Evolutionary conservation across 2,888 invertebrate species (phyloP), one percentile per base, ranked within the genome.

Genomic region (Microctonus brassicae): DNA sequence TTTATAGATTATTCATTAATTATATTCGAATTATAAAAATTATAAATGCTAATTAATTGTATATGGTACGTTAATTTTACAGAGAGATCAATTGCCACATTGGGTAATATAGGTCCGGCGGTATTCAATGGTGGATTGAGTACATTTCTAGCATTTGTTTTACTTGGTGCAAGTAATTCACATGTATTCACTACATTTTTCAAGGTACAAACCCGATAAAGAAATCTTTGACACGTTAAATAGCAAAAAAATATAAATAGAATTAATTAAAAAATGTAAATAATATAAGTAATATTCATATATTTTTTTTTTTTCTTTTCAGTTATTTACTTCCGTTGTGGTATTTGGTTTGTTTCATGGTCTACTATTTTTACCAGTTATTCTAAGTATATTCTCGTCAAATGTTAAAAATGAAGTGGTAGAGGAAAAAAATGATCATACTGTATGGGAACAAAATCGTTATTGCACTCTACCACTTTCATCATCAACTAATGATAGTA

Each of bases 161-260:
- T 90, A 39, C 79, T 90, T 52, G 86, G 87, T 29, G 86, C 84
- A 69, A 89, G 89, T 55, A 86, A 86, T 72, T 89, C 90, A 42
- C 89, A 89, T 81, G 85, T 90, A 33, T 90, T 90, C 79, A 87
- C 83, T 34, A 88, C 89, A n/a, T 90, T 90, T 81, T 90, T 90
- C 77, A 89, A 89, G 88, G 90, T 90, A 82, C 20, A n/a, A 1
- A 47, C 17, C n/a, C 1, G 24, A 39, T 36, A 24, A 9, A n/a
- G 7, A 42, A n/a, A 62, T 24, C 1, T 1, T 34, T 10, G 1
- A n/a, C 5, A 47, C 0, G 1, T n/a, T 29, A n/a, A 42, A 26
- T 24, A 11, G 10, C n/a, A n/a, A 13, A 24, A 26, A 61, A 62
- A 34, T 20, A 39, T 7, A 20, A n/a, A 22, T 29, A 22, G n/a